These are phyloP conservation scores for Triplophysa dalaica DNA, from an alignment of 2,113 vertebrate species.

Conservation along the genomic window DNA sequence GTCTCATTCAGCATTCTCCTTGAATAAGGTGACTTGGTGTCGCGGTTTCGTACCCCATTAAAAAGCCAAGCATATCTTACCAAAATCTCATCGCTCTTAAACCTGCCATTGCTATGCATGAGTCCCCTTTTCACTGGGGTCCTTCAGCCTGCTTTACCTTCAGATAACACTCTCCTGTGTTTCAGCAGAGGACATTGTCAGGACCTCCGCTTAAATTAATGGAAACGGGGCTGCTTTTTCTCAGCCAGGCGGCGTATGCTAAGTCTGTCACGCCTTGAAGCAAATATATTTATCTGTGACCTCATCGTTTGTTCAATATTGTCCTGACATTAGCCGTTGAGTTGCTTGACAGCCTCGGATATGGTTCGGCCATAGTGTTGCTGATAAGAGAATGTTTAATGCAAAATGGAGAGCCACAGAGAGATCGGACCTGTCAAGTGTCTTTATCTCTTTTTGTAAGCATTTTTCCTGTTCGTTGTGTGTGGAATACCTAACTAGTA, in stretches of 20 bases:
- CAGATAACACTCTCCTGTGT: slow-evolving; percentile 25
- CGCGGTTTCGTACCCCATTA: not conserved
- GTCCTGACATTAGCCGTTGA: slow-evolving; percentile 44
- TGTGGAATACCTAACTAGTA: slow-evolving; percentile 36
- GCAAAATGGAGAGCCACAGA: slow-evolving; percentile 29
- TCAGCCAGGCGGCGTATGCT: not conserved
- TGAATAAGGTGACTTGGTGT: slow-evolving; percentile 8
- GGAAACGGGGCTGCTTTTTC: not conserved
- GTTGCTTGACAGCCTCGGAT: slow-evolving; percentile 41
- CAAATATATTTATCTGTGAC: slow-evolving; percentile 41
- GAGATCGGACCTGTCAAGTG: slow-evolving; percentile 50
- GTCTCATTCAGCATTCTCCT: slow-evolving; percentile 29
- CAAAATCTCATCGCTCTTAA: slow-evolving; percentile 1
- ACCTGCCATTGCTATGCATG: slow-evolving; percentile 14
- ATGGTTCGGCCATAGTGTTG: slow-evolving; percentile 26
- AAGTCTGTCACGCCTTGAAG: not conserved
- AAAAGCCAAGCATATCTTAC: not conserved
- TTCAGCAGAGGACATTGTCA: slow-evolving; percentile 9
- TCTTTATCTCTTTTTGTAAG: slow-evolving; percentile 51
- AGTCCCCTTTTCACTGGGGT: slow-evolving; percentile 2
- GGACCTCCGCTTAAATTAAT: slow-evolving; percentile 5
- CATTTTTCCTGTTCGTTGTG: slow-evolving; percentile 24
- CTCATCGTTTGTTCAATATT: slow-evolving; percentile 57
- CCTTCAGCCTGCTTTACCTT: not conserved
- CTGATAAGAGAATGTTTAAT: slow-evolving; percentile 52